Percentiles rank a stretch among this genome's conserved stretches.
These are phyloP conservation scores for Drosophila ficusphila DNA, from an alignment of 1,140 invertebrate species.

Conservation along the genomic window DNA sequence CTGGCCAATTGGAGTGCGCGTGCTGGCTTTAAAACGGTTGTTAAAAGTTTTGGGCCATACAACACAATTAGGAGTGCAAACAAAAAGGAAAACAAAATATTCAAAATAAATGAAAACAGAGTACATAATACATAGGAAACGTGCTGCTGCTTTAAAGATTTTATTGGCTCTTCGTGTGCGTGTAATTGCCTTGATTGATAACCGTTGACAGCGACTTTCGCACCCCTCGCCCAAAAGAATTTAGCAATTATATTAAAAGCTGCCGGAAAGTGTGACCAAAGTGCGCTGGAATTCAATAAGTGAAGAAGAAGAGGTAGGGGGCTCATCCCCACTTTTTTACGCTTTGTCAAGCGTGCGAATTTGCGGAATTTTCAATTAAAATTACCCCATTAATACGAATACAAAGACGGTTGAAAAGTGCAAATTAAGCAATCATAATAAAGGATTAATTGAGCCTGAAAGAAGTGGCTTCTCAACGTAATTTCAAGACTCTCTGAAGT, in stretches of 20 bases:
- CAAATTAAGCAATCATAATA: constrained; percentile 24
- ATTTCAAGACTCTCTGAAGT: constrained; percentile 1
- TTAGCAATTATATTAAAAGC: constrained; percentile 35
- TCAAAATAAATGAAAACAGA: not conserved
- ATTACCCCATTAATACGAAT: constrained; percentile 30
- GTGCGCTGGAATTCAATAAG: constrained; percentile 38
- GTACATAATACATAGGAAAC: not conserved
- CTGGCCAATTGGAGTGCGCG: constrained; percentile 7
- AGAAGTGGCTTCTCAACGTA: not conserved
- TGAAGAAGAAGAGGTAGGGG: constrained; percentile 14
- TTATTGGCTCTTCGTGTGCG: constrained; percentile 1
- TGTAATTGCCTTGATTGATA: constrained; percentile 49
- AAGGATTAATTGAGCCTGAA: constrained; percentile 54
- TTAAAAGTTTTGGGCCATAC: not conserved
- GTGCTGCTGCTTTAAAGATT: constrained; percentile 13
- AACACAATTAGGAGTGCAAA: constrained; percentile 14
- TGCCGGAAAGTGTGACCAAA: constrained; percentile 51
- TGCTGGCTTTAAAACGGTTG: not conserved
- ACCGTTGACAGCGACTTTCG: constrained; percentile 37
- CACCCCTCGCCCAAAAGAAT: constrained; percentile 10
- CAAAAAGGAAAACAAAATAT: not conserved
- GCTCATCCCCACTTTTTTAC: not conserved
- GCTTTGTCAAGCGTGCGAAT: constrained; percentile 28
- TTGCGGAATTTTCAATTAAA: constrained; percentile 55
- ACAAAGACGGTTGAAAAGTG: constrained; percentile 21